A percentile compares a stretch with the other conserved stretches of the same genome.
Conservation (phyloP, 2,797 vertebrate genomes). For the Anguilla pacifica region DNA sequence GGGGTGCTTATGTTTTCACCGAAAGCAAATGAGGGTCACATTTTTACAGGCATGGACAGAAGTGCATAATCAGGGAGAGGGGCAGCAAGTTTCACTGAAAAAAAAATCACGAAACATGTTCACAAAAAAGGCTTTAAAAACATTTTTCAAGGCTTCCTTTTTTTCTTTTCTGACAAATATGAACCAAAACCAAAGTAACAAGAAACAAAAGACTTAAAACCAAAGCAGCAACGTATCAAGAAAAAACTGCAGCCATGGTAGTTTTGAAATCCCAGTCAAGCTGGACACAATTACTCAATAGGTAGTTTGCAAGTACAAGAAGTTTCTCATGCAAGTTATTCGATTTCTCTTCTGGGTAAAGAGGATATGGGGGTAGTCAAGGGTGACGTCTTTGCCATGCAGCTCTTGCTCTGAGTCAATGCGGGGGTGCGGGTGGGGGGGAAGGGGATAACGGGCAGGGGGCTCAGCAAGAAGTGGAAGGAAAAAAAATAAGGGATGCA, state of each 20-base stretch:
- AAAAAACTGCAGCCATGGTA: constrained; percentile 92
- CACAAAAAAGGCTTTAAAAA: constrained; percentile 75
- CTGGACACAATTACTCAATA: constrained; percentile 93
- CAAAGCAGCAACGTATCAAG: constrained; percentile 89
- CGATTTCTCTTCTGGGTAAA: constrained; percentile 77
- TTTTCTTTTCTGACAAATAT: constrained; percentile 76
- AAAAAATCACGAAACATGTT: constrained; percentile 77
- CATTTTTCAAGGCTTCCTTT: constrained; percentile 73
- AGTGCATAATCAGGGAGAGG: constrained; percentile 68
- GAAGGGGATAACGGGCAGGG: constrained; percentile 80
- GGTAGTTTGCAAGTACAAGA: constrained; percentile 95
- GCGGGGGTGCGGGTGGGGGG: constrained; percentile 79
- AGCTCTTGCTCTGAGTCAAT: constrained; percentile 87
- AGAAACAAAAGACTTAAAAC: constrained; percentile 78
- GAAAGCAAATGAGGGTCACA: constrained; percentile 79
- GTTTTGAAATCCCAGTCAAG: constrained; percentile 92
- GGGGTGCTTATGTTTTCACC: constrained; percentile 76
- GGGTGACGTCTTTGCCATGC: constrained; percentile 91
- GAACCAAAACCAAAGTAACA: constrained; percentile 75
- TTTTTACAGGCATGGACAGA: constrained; percentile 73
- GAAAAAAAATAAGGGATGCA: constrained; percentile 79
- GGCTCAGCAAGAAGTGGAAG: constrained; percentile 84
- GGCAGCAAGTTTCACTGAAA: constrained; percentile 77
- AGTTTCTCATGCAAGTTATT: constrained; percentile 92
- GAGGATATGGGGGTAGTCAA: constrained; percentile 75